Percentiles rank a stretch among this genome's conserved stretches.
These are phyloP conservation scores for Pseudomugil gertrudae DNA, from an alignment of 2,797 vertebrate species.

Conservation along the genomic window DNA sequence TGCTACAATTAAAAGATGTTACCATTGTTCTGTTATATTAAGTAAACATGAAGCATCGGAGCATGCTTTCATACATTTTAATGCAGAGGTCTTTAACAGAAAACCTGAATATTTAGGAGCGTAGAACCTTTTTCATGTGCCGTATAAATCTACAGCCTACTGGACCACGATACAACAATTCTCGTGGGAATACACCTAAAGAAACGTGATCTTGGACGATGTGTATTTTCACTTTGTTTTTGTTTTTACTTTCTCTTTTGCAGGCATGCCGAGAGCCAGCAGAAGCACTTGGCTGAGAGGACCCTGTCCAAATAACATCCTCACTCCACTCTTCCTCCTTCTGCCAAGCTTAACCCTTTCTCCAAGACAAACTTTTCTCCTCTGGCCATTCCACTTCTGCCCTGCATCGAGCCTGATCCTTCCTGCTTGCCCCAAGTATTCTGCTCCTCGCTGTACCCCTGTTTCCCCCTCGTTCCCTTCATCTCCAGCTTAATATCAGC, in stretches of 20 bases:
- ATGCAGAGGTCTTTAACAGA: background rate
- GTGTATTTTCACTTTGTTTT: background rate
- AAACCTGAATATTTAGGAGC: background rate
- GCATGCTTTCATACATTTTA: background rate
- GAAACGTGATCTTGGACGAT: background rate
- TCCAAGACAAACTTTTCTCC: conserved; percentile 58
- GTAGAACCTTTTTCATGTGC: background rate
- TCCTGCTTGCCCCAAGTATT: conserved; percentile 61
- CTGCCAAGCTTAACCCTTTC: conserved; percentile 47
- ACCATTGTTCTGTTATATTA: background rate
- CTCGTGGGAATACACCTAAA: background rate
- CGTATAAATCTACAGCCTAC: background rate
- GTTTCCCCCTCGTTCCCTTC: conserved; percentile 35
- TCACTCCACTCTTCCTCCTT: conserved; percentile 20
- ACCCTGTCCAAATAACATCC: conserved; percentile 90
- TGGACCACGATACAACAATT: background rate
- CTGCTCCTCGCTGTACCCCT: conserved; percentile 48
- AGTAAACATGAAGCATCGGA: background rate
- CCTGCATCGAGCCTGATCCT: conserved; percentile 47
- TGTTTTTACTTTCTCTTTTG: conserved; percentile 10
- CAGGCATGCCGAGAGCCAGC: conserved; percentile 98
- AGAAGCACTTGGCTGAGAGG: conserved; percentile 98
- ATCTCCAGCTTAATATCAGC: conserved; percentile 54
- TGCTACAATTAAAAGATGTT: background rate
- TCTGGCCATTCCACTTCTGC: conserved; percentile 44